A percentile compares a stretch with the other conserved stretches of the same genome.
phyloP scores from a whole-genome alignment of 2,888 invertebrate species.

The Alloplasta piceator region DNA sequence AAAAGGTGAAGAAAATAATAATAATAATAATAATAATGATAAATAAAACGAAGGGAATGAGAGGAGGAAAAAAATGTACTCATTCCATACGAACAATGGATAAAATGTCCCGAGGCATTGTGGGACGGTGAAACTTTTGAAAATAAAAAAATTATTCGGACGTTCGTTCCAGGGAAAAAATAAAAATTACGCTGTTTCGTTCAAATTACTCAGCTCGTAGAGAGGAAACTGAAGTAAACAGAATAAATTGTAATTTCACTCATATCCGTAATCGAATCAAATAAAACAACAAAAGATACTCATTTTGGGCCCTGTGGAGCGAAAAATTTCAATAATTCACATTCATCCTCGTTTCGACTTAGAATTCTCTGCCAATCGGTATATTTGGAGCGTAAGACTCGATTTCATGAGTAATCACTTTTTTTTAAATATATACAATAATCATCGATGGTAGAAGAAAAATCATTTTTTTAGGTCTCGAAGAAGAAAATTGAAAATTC shows the following conservation, averaged over 20 bases:
- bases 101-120: conserved; percentile 22
- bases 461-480: too few species aligned
- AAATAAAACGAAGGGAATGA: conserved; percentile 13
- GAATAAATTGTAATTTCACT: conserved; percentile 56
- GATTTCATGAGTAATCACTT: neutral
- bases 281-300: conserved; percentile 14
- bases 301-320: conserved; percentile 55
- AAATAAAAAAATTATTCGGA: conserved; percentile 21
- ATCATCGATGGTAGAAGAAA: too few species aligned
- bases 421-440: too few species aligned
- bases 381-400: neutral
- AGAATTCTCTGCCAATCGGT: neutral
- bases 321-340: conserved; percentile 43
- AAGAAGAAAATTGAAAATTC: too few species aligned
- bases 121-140: conserved; percentile 34
- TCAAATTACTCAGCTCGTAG: conserved; percentile 34
- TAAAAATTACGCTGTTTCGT: conserved; percentile 28
- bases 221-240: conserved; percentile 5
- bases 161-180: conserved; percentile 23
- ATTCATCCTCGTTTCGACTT: conserved; percentile 52
- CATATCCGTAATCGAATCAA: conserved; percentile 60
- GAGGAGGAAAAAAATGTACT: neutral
- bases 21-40: conserved; percentile 33
- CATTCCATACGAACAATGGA: conserved; percentile 42
- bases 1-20: conserved; percentile 44